phyloP scores from a whole-genome alignment of 2,797 vertebrate genomes.

The Alectoris magna region DNA sequence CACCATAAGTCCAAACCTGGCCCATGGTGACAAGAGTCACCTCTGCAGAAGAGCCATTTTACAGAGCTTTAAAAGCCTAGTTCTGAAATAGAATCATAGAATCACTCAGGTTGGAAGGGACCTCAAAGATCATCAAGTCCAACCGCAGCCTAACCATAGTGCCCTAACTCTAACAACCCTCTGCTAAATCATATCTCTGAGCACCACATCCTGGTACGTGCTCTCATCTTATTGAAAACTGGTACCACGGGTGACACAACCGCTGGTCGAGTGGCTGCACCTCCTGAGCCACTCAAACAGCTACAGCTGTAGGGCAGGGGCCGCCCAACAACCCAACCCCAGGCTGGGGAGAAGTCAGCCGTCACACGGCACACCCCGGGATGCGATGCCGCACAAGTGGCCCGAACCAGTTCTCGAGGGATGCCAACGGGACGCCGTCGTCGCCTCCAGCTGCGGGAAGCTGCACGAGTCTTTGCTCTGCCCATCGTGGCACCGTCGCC shows the following conservation, averaged over 20 bases:
- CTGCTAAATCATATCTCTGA: no score
- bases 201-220: no score
- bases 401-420: accelerated
- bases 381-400: background rate
- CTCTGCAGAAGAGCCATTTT: background rate
- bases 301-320: accelerated
- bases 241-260: accelerated
- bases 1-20: accelerated
- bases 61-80: background rate
- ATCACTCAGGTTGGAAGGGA: no score
- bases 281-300: accelerated
- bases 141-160: no score
- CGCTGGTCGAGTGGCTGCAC: background rate
- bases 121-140: no score
- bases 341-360: background rate
- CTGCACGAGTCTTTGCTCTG: background rate
- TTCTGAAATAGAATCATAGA: background rate
- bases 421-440: accelerated
- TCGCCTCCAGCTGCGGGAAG: background rate
- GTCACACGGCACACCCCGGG: accelerated
- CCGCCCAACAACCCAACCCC: background rate
- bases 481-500: background rate
- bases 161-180: no score
- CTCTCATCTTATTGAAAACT: background rate
- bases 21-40: background rate